A percentile compares a stretch with the other conserved stretches of the same genome.
Conservation (phyloP, 2,113 vertebrate species). For the Phoxinus phoxinus region DNA sequence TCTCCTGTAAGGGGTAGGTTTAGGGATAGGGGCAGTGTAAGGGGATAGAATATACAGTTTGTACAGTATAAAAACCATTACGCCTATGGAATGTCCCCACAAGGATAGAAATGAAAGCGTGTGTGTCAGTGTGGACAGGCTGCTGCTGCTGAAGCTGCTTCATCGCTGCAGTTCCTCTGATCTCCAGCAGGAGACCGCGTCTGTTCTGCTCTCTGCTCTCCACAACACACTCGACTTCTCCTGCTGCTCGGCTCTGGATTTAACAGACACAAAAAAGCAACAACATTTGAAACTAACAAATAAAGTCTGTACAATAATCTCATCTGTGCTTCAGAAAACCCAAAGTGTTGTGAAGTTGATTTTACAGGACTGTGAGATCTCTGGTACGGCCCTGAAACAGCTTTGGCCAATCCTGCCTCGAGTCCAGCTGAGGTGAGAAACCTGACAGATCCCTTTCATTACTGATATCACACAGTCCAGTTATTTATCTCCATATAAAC, state of each 20-base stretch:
- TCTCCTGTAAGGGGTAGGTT: too few relatives aligned
- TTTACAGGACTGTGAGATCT: conserved; percentile 48
- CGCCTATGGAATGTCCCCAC: too few relatives aligned
- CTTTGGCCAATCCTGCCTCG: conserved; percentile 42
- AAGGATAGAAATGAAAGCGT: too few relatives aligned
- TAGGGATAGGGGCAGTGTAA: too few relatives aligned
- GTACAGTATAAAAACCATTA: too few relatives aligned
- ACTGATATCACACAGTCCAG: fast-evolving
- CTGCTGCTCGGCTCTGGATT: conserved; percentile 49
- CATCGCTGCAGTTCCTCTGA: conserved; percentile 47
- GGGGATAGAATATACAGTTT: too few relatives aligned
- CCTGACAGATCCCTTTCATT: not conserved
- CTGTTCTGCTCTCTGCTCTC: conserved; percentile 53
- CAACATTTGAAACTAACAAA: conserved; percentile 20
- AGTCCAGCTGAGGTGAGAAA: conserved; percentile 47
- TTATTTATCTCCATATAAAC: not conserved
- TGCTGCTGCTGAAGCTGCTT: conserved; percentile 52
- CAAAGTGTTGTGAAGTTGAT: conserved; percentile 34
- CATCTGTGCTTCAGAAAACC: conserved; percentile 36
- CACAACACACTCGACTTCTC: conserved; percentile 58
- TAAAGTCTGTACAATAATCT: conserved; percentile 45
- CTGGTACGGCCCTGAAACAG: conserved; percentile 35
- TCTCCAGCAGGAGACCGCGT: conserved; percentile 50
- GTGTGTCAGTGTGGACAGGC: conserved; percentile 57
- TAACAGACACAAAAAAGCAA: conserved; percentile 12